Evolutionary conservation across 2,888 invertebrate genomes (phyloP), one percentile per base, ranked within the genome.

Genomic region (Cerceris ruficornis): DNA sequence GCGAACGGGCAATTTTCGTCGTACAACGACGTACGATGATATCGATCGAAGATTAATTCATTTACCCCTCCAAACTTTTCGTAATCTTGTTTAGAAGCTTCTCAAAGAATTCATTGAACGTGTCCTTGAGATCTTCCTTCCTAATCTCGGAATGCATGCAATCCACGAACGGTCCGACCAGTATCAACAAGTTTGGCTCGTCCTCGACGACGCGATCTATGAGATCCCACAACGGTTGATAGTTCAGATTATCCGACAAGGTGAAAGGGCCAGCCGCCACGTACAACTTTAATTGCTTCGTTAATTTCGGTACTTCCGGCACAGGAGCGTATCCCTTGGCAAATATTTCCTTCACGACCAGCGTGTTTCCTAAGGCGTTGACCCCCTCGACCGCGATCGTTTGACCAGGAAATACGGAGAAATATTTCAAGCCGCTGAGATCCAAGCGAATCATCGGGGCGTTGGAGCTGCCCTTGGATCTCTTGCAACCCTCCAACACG

Each of bases 111-210:
- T 95, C 94, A 69, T 96, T 96, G 91, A 95, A 97, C 0, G 96
- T 95, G 85, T 95, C 95, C 0, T 94, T 94, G 85, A 96, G 93
- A 0, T 93, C 91, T 74, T 94, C 94, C 73, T 95, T 94, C 54
- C 91, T 93, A n/a, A 96, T 93, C 72, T 94, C 93, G 13, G 94
- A 92, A 91, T 96, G 96, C 28, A 94, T 94, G 9, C 93, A 93
- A 88, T 98, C 97, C 67, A 98, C 91, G 90, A 98, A 97, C 0
- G 98, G 98, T 0, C 98, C 98, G 11, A 96, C 94, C 87, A 98
- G 93, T 78, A 98, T 94, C 52, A 97, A 94, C 17, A 98, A 93
- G 91, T 98, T 96, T 0, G 98, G 98, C 84, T 94, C 94, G 80
- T 95, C 94, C 13, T 94, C 93, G 70, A 92, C 93, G 0, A 97